Evolutionary conservation across 2,797 vertebrate species (phyloP).

Genomic region (Sebastes glaucus): DNA sequence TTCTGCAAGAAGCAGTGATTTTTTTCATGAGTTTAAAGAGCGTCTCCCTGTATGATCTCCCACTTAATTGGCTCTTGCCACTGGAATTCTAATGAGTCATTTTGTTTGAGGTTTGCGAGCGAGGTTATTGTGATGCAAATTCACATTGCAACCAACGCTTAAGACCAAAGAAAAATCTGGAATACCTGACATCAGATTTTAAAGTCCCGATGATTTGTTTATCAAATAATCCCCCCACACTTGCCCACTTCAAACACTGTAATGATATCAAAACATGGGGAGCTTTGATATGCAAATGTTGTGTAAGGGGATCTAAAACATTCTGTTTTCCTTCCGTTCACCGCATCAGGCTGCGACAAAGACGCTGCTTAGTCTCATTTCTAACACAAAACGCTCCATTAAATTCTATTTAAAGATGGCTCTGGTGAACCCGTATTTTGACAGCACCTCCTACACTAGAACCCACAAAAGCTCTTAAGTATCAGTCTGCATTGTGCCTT

Average conservation of each 20-base stretch:
- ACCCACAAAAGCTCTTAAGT: constrained; percentile 45
- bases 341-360: constrained; percentile 53
- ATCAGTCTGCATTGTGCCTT: constrained; percentile 11
- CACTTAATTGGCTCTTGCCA: constrained; percentile 66
- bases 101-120: constrained; percentile 63
- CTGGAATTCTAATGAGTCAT: constrained; percentile 65
- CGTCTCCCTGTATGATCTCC: constrained; percentile 54
- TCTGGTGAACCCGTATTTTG: constrained; percentile 48
- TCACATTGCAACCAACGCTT: constrained; percentile 18
- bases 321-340: constrained; percentile 54
- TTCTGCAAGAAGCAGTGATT: constrained; percentile 33
- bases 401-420: constrained; percentile 65
- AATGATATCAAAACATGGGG: constrained; percentile 68
- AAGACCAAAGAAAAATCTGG: constrained; percentile 51
- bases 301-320: constrained; percentile 63
- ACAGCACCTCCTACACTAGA: constrained; percentile 54
- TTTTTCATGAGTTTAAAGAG: constrained; percentile 50
- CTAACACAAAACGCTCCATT: constrained; percentile 67
- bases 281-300: constrained; percentile 77
- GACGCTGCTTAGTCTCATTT: constrained; percentile 64
- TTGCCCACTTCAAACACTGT: constrained; percentile 70
- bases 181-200: constrained; percentile 76
- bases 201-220: constrained; percentile 71
- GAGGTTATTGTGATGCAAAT: constrained; percentile 76
- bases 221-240: constrained; percentile 71